Base-by-base conservation (phyloP, 2,888 invertebrate genomes). In the Athalia cordata region DNA sequence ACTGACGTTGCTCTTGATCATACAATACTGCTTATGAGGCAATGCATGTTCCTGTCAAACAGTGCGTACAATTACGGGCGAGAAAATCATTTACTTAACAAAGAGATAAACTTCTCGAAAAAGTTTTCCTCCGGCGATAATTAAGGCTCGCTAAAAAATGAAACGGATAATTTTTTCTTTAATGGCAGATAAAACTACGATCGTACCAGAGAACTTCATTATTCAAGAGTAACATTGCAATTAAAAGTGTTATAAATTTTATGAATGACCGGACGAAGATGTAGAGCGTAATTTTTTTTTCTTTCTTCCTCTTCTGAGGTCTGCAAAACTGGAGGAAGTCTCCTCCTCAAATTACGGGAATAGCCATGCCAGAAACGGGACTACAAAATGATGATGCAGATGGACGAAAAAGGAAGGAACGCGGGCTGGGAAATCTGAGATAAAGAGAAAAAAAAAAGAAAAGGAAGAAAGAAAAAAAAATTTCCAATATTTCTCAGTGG, bases 41-140 rank as follows among this genome's bases (percentile, higher is more conserved):
- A 72, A 72, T 47, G 59, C 45, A 29, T 72, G 59, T 72, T 72
- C 72, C 72, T 72, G 72, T 72, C 72, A 72, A 72, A 72, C 47
- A 72, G 59, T 72, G 55, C 4, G 55, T 7, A 55, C 55, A 2
- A 29, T 29, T 29, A 29, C 29, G 29, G 29, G 0, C 29, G 29
- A 29, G 29, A 29, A 29, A 29, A 29, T 29, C 29, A 29, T 29
- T 29, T 29, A 29, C 29, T 29, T 2, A 29, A 29, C 29, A 29
- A 29, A 29, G 29, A 29, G 29, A 29, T 29, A 29, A 29, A 29
- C 29, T n/a, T n/a, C 29, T 29, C 29, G 29, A n/a, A 55, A 55
- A 55, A 55, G 55, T 55, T 55, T 29, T 29, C 29, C 29, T 29
- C 29, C 29, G 29, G 0, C 0, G 29, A 29, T 29, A 29, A 29